phyloP scores from a whole-genome alignment of 2,113 vertebrate genomes.

The Dromas ardeola region DNA sequence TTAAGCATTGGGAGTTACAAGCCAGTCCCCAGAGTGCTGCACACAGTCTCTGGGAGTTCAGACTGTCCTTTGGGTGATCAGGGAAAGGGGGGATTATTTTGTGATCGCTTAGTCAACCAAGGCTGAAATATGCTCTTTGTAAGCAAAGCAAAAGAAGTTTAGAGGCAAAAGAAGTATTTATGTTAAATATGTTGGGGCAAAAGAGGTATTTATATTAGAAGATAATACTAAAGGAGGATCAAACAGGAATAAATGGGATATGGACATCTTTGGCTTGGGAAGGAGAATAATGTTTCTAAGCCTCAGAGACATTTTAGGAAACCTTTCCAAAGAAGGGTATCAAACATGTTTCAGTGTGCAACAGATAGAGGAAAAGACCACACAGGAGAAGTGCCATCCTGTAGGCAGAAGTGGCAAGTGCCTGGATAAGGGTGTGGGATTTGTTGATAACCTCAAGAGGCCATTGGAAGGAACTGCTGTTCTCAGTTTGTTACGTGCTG shows the following conservation, averaged over 20 bases:
- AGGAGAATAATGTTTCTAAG: neutral
- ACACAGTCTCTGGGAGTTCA: neutral
- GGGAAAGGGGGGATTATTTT: neutral
- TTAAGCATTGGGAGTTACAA: neutral
- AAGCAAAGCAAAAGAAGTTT: neutral
- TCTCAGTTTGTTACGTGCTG: neutral
- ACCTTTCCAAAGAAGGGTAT: neutral
- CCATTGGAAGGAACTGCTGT: neutral
- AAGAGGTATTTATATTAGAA: neutral
- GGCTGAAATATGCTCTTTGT: neutral
- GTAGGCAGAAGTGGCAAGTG: neutral
- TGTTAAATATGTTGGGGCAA: neutral
- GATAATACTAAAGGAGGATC: neutral
- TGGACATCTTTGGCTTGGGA: neutral
- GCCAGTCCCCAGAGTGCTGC: neutral
- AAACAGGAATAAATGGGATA: neutral
- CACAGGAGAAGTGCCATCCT: neutral
- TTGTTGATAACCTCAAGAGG: neutral
- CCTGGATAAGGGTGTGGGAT: neutral
- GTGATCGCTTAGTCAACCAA: neutral
- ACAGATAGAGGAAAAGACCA: neutral
- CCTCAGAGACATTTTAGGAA: neutral
- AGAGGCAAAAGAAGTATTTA: neutral
- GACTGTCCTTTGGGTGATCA: neutral
- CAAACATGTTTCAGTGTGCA: neutral